These are phyloP conservation scores for Drosophila prostipennis DNA, from an alignment of 2,888 invertebrate species.

Conservation along the genomic window DNA sequence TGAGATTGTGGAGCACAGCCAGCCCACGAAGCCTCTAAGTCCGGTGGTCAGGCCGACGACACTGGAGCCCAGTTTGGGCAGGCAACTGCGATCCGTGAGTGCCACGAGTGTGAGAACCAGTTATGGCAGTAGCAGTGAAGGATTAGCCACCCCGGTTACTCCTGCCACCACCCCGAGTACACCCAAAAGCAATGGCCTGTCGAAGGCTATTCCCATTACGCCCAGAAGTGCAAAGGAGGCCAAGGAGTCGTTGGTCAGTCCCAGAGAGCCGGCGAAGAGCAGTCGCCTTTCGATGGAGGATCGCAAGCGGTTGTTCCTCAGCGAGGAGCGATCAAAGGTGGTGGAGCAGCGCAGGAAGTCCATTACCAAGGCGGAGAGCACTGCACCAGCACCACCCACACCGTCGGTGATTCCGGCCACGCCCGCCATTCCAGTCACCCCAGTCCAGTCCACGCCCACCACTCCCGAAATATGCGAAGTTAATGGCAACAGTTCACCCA, in stretches of 20 bases:
- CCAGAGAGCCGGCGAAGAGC: conserved; percentile 16
- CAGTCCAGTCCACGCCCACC: conserved; percentile 13
- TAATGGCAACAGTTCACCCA: conserved; percentile 46
- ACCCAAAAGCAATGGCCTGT: conserved; percentile 40
- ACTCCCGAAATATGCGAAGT: conserved; percentile 41
- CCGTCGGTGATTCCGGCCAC: conserved; percentile 31
- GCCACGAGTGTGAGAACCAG: conserved; percentile 58
- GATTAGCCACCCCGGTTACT: conserved; percentile 43
- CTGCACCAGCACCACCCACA: background rate
- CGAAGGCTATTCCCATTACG: background rate
- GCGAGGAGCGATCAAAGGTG: conserved; percentile 80
- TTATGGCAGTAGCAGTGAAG: conserved; percentile 50
- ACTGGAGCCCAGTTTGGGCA: conserved; percentile 57
- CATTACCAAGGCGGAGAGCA: conserved; percentile 59
- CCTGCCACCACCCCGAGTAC: conserved; percentile 57
- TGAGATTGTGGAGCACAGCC: conserved; percentile 57
- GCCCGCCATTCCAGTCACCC: conserved; percentile 18
- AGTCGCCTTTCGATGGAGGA: conserved; percentile 78
- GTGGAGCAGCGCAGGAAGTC: conserved; percentile 81
- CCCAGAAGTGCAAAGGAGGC: conserved; percentile 3
- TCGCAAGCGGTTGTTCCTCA: conserved; percentile 81
- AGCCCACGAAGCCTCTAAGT: conserved; percentile 57
- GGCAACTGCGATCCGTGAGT: conserved; percentile 67
- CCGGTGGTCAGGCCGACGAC: conserved; percentile 50
- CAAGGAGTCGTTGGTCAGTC: conserved; percentile 9